phyloP scores from a whole-genome alignment of 1,140 invertebrate genomes.

The Drosophila pruinosa region DNA sequence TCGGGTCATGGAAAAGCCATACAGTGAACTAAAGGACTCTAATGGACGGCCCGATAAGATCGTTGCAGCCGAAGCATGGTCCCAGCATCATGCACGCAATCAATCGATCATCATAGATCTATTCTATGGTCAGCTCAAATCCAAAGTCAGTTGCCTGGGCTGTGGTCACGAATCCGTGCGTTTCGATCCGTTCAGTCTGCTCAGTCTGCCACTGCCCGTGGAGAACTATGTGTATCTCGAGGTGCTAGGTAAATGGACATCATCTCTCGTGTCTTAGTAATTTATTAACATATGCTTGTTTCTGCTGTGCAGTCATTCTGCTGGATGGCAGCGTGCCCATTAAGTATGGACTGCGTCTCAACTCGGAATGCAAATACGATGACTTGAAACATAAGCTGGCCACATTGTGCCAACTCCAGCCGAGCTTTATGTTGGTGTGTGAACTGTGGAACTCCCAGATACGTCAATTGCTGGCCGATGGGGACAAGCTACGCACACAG shows the following conservation, averaged over 20 bases:
- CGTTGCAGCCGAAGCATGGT: conserved; percentile 92
- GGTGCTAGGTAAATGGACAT: conserved; percentile 85
- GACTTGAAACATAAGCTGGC: conserved; percentile 89
- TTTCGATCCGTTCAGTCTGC: conserved; percentile 94
- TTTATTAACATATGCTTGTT: background rate
- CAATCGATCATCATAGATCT: conserved; percentile 94
- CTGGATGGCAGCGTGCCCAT: conserved; percentile 91
- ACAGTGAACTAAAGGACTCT: conserved; percentile 90
- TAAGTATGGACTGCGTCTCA: conserved; percentile 91
- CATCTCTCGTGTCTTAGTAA: background rate
- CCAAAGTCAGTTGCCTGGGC: conserved; percentile 90
- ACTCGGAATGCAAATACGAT: conserved; percentile 90
- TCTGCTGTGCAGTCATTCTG: conserved; percentile 85
- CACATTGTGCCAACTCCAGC: conserved; percentile 86
- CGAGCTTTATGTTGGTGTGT: conserved; percentile 87
- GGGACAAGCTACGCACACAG: conserved; percentile 80
- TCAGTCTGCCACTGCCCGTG: conserved; percentile 93
- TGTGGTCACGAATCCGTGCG: conserved; percentile 92
- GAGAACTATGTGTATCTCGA: conserved; percentile 90
- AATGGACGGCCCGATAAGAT: conserved; percentile 90
- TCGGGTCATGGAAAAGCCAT: conserved; percentile 86
- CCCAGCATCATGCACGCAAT: conserved; percentile 90
- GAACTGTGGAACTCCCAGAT: conserved; percentile 88
- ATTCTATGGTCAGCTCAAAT: conserved; percentile 95
- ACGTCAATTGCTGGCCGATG: conserved; percentile 83